Base-by-base conservation (phyloP, 2,797 vertebrate species). In the Eulemur coronatus region DNA sequence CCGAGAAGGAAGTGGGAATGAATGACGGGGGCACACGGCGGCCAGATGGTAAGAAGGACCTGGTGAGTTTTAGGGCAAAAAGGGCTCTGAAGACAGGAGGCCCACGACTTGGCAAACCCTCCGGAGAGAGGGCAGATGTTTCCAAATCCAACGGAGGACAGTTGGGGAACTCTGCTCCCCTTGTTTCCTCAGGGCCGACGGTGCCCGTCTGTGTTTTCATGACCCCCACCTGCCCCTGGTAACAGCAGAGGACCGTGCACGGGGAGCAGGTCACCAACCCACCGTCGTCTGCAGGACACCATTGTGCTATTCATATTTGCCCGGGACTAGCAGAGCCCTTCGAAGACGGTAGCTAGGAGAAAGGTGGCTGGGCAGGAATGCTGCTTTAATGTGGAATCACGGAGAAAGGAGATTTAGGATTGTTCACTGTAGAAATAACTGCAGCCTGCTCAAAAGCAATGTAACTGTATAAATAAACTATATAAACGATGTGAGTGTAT, bases 21-120 rank as follows among this genome's bases (percentile, higher is more conserved):
- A 94, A 92, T 94, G 93, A 96, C 50, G 11, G 82, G 57, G 70
- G 55, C 72, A 72, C n/a, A n/a, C 72, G 86, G 76, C 35, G 96
- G 92, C 93, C 91, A 69, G 80, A 67, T 61, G 35, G 96, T 87
- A 96, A 94, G 96, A 97, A 92, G 15, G 92, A 9, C 41, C 48
- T 59, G 65, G 94, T 43, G 30, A 59, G 55, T 88, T 97, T 92
- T 82, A 96, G 96, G 97, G 91, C 91, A 84, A 69, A 98, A 94
- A 50, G 4, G n/a, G 57, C 89, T 92, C 55, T 26, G 63, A 93
- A 93, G 91, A 46, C 65, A 63, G 89, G 82, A 81, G 80, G 85
- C 41, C 80, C 84, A 61, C 33, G 48, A 14, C 91, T 61, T 85
- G 48, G 24, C 59, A 65, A 65, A 38, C 78, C 78, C 38, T 89